Evolutionary conservation across 2,888 invertebrate genomes (phyloP).

Genomic region (Epinotia brunnichana): DNA sequence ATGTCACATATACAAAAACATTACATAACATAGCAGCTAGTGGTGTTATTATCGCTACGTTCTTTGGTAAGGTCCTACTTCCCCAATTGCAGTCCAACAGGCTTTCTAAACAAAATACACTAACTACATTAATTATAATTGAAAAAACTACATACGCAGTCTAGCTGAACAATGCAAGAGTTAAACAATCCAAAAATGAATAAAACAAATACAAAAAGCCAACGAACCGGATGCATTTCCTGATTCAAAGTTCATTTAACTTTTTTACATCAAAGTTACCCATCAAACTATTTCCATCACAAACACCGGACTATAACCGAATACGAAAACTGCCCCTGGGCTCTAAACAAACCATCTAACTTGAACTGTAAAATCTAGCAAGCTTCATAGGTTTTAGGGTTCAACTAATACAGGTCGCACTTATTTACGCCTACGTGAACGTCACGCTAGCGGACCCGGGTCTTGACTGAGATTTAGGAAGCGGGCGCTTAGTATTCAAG

Average conservation of each 20-base stretch:
- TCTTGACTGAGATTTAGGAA: slow-evolving; percentile 41
- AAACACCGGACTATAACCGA: slow-evolving; percentile 3
- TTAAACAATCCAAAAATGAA: neutral
- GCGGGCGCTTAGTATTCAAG: slow-evolving; percentile 37
- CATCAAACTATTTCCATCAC: slow-evolving; percentile 7
- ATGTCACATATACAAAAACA: too few species aligned
- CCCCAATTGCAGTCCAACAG: too few species aligned
- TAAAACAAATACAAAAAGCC: neutral
- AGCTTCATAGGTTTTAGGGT: neutral
- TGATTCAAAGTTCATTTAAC: slow-evolving; percentile 8
- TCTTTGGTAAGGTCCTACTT: too few species aligned
- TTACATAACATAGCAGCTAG: too few species aligned
- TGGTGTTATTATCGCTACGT: too few species aligned
- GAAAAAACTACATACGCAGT: neutral
- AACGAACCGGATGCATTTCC: neutral
- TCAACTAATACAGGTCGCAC: slow-evolving; percentile 3
- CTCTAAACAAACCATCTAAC: neutral
- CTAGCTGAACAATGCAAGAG: neutral
- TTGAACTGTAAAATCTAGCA: neutral
- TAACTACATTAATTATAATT: neutral
- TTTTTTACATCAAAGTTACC: neutral
- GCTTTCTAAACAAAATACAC: too few species aligned
- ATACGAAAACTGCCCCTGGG: slow-evolving; percentile 18
- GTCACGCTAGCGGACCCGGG: slow-evolving; percentile 27
- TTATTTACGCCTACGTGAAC: slow-evolving; percentile 34